Percentiles rank a stretch among this genome's conserved stretches.
Evolutionary conservation across 2,888 invertebrate species (phyloP).

Genomic region (Acanthosoma haemorrhoidale): DNA sequence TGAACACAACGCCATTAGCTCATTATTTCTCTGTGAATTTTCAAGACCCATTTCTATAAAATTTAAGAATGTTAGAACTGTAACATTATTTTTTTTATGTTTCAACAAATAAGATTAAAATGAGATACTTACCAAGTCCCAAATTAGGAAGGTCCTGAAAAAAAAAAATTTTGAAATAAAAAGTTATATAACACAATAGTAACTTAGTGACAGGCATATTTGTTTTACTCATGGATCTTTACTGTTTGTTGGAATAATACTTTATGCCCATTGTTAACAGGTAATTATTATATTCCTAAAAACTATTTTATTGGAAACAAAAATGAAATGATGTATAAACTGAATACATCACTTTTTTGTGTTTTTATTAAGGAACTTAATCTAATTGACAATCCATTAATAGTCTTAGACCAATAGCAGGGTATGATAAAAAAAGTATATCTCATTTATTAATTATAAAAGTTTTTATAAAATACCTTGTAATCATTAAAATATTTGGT

Average conservation of each 20-base stretch:
- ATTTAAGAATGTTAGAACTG: neutral
- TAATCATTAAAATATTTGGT: no score
- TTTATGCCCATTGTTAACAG: no score
- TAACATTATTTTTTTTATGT: neutral
- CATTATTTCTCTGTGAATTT: neutral
- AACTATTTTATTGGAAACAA: neutral
- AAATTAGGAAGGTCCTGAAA: neutral
- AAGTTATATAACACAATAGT: neutral
- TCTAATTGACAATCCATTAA: no score
- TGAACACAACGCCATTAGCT: conserved; percentile 50
- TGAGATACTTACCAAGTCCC: neutral
- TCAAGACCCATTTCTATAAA: conserved; percentile 41
- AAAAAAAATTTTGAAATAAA: neutral
- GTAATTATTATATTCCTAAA: no score
- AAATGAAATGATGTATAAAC: neutral
- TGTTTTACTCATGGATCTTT: neutral
- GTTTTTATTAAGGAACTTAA: no score
- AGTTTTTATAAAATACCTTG: no score
- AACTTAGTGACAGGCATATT: neutral
- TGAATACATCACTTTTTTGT: neutral
- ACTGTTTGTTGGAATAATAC: no score
- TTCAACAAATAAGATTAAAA: neutral
- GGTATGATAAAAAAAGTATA: no score
- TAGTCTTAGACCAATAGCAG: no score
- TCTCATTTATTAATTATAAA: no score